A percentile compares a stretch with the other conserved stretches of the same genome.
phyloP scores from a whole-genome alignment of 2,888 invertebrate species.

The Deilephila elpenor region DNA sequence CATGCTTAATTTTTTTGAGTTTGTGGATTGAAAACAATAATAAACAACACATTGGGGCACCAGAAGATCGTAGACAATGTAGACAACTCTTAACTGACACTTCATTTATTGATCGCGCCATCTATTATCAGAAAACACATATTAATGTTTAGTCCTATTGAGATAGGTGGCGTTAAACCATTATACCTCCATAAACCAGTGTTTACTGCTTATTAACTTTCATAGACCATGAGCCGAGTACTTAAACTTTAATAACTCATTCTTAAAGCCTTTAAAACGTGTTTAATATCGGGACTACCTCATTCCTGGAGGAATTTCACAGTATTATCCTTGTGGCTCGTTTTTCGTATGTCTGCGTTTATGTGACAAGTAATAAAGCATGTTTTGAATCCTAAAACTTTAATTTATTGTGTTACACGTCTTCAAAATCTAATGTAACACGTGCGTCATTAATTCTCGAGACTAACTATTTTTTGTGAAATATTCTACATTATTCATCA shows the following conservation, averaged over 20 bases:
- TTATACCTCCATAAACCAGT: constrained; percentile 10
- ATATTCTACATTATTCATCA: no score
- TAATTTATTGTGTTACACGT: no score
- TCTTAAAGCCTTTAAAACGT: constrained; percentile 22
- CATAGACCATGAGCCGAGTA: constrained; percentile 12
- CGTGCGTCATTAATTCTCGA: no score
- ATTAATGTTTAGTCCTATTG: neutral
- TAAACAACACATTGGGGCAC: no score
- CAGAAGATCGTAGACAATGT: no score
- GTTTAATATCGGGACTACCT: neutral
- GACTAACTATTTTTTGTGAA: no score
- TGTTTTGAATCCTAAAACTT: neutral
- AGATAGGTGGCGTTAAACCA: constrained; percentile 8
- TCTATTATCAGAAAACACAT: neutral
- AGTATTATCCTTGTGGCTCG: neutral
- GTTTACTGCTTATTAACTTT: constrained; percentile 25
- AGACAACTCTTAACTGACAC: neutral
- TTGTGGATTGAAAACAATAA: no score
- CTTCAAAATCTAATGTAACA: no score
- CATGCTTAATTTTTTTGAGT: no score
- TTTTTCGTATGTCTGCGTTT: neutral
- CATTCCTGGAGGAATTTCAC: neutral
- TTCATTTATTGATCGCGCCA: neutral
- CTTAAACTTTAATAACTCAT: constrained; percentile 25
- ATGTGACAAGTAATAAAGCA: neutral